Base-by-base conservation (phyloP, 2,113 vertebrate species). In the Ochotona princeps region DNA sequence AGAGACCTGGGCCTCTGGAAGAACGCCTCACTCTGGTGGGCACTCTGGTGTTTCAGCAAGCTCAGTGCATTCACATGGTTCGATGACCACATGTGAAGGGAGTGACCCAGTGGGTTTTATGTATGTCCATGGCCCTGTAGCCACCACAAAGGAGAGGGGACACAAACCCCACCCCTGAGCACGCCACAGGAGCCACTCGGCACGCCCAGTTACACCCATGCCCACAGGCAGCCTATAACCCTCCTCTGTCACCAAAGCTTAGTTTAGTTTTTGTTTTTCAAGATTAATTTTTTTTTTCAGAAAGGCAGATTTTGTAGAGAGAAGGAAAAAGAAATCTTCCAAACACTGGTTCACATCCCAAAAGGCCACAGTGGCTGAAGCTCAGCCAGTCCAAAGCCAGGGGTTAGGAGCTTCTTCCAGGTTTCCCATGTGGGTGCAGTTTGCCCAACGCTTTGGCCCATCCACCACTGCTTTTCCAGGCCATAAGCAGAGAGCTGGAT, bases 51-150 rank as follows among this genome's bases (percentile, higher is more conserved):
- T 32, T 70, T 79, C 47, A 18, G 38, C 80, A 35, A 92, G 25
- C 51, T 18, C 10, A 2, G 80, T 32, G 76, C 8, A 20, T 49
- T 76, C 30, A n/a, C 69, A 82, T 51, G 54, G 17, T 44, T 80
- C 89, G 80, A 47, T 63, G 38, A 70, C 49, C 38, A 65, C 54
- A 63, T 76, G 60, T 66, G 26, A 70, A 74, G 14, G 20, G 5
- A 35, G 11, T 49, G 51, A 38, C 47, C 78, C 23, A 32, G 8
- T 70, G 51, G 69, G 28, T 74, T 78, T 87, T 69, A 75, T n/a
- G 3, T 69, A 44, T 2, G 1, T 23, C 0, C 2, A 0, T 47
- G 30, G 47, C 26, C 54, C 65, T 35, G 13, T 83, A 66, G 25
- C 49, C 7, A 23, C 51, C 66, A 54, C 28, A 3, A 20, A 81